These are phyloP conservation scores for Trachymyrmex septentrionalis DNA, from an alignment of 1,140 invertebrate species.

Conservation along the genomic window DNA sequence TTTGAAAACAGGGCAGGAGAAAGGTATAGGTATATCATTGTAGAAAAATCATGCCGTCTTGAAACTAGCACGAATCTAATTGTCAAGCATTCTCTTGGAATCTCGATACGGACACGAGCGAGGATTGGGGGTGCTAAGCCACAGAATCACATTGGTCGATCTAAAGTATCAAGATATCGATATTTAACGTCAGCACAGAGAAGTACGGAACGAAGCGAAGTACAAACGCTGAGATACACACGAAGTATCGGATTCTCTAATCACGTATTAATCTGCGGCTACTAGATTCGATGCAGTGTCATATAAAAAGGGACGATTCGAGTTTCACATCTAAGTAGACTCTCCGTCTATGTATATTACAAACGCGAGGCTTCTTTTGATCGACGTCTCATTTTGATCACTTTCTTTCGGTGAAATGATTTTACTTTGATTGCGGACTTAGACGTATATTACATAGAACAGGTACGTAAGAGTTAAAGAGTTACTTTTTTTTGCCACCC, in stretches of 20 bases:
- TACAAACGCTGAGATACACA: constrained; percentile 18
- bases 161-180: not conserved
- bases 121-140: constrained; percentile 8
- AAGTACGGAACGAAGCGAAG: constrained; percentile 31
- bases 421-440: constrained; percentile 70
- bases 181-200: constrained; percentile 22
- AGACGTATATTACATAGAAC: constrained; percentile 63
- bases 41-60: not conserved
- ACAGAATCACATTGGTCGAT: constrained; percentile 42
- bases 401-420: constrained; percentile 52
- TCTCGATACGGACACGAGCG: not conserved
- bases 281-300: constrained; percentile 41
- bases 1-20: not conserved
- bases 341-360: constrained; percentile 26
- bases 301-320: constrained; percentile 61
- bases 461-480: constrained; percentile 69
- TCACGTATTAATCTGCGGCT: constrained; percentile 12
- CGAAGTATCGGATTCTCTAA: constrained; percentile 3
- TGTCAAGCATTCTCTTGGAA: not conserved
- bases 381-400: constrained; percentile 57
- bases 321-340: constrained; percentile 11
- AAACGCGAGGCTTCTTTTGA: constrained; percentile 66
- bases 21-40: constrained; percentile 1
- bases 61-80: not conserved
- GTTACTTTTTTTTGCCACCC: not conserved